Percentiles rank a stretch among this genome's conserved stretches.
Evolutionary conservation across 1,140 invertebrate genomes (phyloP).

Genomic region (Andricus grossulariae): DNA sequence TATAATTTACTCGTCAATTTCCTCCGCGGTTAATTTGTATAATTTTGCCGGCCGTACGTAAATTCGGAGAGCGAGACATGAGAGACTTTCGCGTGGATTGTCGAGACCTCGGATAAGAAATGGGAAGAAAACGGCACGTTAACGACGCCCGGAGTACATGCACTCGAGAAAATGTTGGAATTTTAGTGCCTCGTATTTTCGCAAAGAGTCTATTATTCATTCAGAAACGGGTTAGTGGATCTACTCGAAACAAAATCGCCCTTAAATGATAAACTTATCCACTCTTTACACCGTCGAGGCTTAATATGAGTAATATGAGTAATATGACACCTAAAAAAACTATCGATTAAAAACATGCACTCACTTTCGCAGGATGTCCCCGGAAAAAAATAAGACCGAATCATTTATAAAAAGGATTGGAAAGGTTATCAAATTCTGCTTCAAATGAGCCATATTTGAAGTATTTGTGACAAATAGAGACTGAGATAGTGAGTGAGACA

Average conservation of each 20-base stretch:
- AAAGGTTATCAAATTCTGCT: too few relatives aligned
- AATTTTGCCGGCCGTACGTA: slow-evolving; percentile 55
- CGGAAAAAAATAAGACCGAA: too few relatives aligned
- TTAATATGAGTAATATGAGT: too few relatives aligned
- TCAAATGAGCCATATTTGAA: too few relatives aligned
- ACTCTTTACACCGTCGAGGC: too few relatives aligned
- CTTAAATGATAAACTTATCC: background rate
- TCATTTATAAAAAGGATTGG: too few relatives aligned
- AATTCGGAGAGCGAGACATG: slow-evolving; percentile 41
- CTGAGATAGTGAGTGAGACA: too few relatives aligned
- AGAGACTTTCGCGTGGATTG: slow-evolving; percentile 33
- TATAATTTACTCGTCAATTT: slow-evolving; percentile 62
- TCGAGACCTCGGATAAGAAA: slow-evolving; percentile 11
- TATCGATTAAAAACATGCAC: too few relatives aligned
- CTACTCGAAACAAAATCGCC: background rate
- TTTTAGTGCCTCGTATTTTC: slow-evolving; percentile 28
- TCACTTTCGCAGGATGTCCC: too few relatives aligned
- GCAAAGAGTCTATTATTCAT: slow-evolving; percentile 4
- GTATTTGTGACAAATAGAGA: too few relatives aligned
- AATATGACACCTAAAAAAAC: too few relatives aligned
- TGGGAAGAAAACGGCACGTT: slow-evolving; percentile 38
- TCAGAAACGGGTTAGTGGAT: background rate
- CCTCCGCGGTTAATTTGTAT: slow-evolving; percentile 56
- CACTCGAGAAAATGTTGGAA: slow-evolving; percentile 38
- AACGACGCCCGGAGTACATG: slow-evolving; percentile 29